A percentile compares a stretch with the other conserved stretches of the same genome.
Evolutionary conservation across 2,113 vertebrate species (phyloP).

Genomic region (Puntigrus tetrazona): DNA sequence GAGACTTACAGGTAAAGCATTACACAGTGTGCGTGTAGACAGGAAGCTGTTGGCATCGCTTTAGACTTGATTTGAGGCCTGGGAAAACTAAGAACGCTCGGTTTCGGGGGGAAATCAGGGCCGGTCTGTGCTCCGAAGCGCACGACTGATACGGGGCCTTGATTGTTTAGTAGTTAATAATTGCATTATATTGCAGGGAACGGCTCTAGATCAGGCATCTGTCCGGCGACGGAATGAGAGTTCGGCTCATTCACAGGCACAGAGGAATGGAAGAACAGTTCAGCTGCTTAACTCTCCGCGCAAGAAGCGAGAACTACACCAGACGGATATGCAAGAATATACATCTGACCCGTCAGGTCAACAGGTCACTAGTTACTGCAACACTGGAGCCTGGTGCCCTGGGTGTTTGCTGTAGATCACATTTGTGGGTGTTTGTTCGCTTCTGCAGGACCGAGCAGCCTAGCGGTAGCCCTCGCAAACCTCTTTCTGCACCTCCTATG

Average conservation of each 20-base stretch:
- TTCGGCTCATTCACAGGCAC: conserved; percentile 65
- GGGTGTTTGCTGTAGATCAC: conserved; percentile 1
- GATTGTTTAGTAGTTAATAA: neutral
- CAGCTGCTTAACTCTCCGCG: conserved; percentile 25
- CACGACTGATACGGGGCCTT: neutral
- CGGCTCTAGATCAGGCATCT: conserved; percentile 6
- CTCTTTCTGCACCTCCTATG: conserved; percentile 21
- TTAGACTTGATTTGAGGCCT: neutral
- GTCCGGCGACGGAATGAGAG: conserved; percentile 36
- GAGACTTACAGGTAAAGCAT: neutral
- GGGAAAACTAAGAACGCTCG: neutral
- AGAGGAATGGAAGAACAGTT: conserved; percentile 69
- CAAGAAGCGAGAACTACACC: conserved; percentile 5
- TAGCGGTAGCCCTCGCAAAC: conserved; percentile 26
- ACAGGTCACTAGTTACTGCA: conserved; percentile 19
- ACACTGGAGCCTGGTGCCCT: conserved; percentile 28
- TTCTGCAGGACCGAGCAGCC: neutral
- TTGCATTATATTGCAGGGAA: conserved; percentile 29
- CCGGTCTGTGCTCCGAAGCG: neutral
- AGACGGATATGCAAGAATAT: conserved; percentile 4
- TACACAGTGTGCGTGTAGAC: neutral
- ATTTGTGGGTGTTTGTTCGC: neutral
- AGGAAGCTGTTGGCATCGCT: conserved; percentile 8
- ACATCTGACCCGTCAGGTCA: neutral
- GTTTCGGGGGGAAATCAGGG: neutral